These are phyloP conservation scores for Bradypus variegatus DNA, from an alignment of 2,797 vertebrate species.

Conservation along the genomic window DNA sequence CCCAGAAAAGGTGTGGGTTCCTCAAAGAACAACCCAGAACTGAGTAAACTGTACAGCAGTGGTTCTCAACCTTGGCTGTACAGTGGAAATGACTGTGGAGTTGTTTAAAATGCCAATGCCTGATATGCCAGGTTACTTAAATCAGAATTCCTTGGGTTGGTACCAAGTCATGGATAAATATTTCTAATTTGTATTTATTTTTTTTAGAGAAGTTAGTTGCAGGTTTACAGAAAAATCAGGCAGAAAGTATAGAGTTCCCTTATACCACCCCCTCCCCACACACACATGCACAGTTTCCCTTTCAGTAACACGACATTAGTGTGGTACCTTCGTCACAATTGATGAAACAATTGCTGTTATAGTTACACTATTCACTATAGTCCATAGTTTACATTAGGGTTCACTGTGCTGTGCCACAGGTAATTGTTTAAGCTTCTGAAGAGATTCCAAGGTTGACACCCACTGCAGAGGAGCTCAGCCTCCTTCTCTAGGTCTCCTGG, in stretches of 20 bases:
- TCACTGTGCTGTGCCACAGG: no score
- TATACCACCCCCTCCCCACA: no score
- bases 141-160: not conserved
- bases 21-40: not conserved
- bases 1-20: not conserved
- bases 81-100: not conserved
- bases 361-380: no score
- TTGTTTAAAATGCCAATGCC: not conserved
- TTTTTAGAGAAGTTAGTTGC: no score
- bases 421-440: not conserved
- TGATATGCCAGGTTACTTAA: not conserved
- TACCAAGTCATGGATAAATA: not conserved
- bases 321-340: no score
- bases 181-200: no score
- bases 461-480: not conserved
- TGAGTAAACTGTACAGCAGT: accelerated
- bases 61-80: not conserved
- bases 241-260: no score
- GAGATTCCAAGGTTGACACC: not conserved
- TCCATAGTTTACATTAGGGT: no score
- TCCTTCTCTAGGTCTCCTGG: not conserved
- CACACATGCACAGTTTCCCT: no score
- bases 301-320: no score
- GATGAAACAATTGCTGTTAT: no score
- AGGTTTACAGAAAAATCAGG: no score